These are phyloP conservation scores for Desmodus rotundus DNA, from an alignment of 2,113 vertebrate genomes.

Conservation along the genomic window DNA sequence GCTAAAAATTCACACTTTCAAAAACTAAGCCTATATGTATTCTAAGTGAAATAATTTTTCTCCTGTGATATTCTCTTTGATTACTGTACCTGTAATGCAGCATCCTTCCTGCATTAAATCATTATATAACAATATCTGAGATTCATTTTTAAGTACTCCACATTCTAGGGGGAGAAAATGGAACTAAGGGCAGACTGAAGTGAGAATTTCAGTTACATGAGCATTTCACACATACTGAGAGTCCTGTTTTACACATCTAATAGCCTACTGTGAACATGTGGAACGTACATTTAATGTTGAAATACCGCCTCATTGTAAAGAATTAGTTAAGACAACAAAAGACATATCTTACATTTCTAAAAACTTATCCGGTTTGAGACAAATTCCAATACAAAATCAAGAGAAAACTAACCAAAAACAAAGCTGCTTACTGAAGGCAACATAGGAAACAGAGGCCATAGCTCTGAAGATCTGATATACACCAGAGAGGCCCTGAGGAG, in stretches of 20 bases:
- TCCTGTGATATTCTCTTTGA: conserved; percentile 55
- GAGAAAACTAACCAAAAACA: conserved; percentile 34
- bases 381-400: conserved; percentile 36
- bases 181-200: conserved; percentile 58
- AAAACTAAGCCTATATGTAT: conserved; percentile 25
- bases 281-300: conserved; percentile 57
- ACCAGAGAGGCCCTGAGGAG: conserved; percentile 53
- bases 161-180: conserved; percentile 60
- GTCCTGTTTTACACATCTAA: conserved; percentile 62
- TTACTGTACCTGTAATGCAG: conserved; percentile 62
- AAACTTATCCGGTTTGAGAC: conserved; percentile 50
- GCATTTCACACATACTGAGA: conserved; percentile 30
- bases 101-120: conserved; percentile 14
- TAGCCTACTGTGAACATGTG: conserved; percentile 45
- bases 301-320: conserved; percentile 31
- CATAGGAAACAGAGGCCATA: conserved; percentile 51
- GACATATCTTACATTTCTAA: conserved; percentile 46
- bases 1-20: conserved; percentile 68
- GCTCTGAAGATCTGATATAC: conserved; percentile 58
- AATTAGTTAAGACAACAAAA: conserved; percentile 65
- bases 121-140: conserved; percentile 62
- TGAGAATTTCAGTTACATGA: conserved; percentile 51
- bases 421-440: conserved; percentile 69
- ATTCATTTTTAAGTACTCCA: conserved; percentile 60
- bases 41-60: conserved; percentile 54